phyloP scores from a whole-genome alignment of 2,797 vertebrate species.

The Sparus aurata region DNA sequence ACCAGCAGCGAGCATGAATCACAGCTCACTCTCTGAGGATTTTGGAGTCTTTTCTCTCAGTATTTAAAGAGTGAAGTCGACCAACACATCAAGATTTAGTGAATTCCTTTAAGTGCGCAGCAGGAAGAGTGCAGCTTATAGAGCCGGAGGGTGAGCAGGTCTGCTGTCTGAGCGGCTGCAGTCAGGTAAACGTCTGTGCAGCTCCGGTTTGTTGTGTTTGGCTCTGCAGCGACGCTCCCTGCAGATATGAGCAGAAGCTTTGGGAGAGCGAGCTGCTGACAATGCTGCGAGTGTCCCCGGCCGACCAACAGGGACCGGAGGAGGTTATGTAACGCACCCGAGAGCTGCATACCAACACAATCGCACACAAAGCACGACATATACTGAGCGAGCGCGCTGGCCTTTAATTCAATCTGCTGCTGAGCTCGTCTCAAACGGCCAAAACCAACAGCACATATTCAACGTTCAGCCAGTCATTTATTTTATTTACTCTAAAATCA shows the following conservation, averaged over 20 bases:
- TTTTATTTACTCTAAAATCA: too few species aligned
- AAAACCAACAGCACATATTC: background rate
- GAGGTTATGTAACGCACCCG: conserved; percentile 36
- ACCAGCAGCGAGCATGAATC: background rate
- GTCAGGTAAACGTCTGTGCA: conserved; percentile 13
- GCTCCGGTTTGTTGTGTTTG: conserved; percentile 59
- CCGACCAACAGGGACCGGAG: background rate
- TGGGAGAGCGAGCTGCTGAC: conserved; percentile 44
- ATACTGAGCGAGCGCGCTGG: background rate
- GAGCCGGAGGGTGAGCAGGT: background rate
- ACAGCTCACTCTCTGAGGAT: background rate
- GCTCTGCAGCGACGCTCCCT: conserved; percentile 25
- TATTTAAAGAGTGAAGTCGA: background rate
- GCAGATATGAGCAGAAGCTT: conserved; percentile 43
- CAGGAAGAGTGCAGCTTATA: background rate
- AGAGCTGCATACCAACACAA: background rate
- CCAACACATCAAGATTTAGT: background rate
- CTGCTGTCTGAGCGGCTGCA: background rate
- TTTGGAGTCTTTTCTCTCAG: background rate
- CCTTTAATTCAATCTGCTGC: conserved; percentile 14
- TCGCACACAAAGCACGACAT: background rate
- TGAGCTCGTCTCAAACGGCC: background rate
- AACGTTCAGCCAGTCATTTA: background rate
- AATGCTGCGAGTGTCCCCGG: conserved; percentile 52
- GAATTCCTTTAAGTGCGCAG: background rate